Evolutionary conservation across 2,888 invertebrate species (phyloP).

Genomic region (Lepidochrysops patricia): DNA sequence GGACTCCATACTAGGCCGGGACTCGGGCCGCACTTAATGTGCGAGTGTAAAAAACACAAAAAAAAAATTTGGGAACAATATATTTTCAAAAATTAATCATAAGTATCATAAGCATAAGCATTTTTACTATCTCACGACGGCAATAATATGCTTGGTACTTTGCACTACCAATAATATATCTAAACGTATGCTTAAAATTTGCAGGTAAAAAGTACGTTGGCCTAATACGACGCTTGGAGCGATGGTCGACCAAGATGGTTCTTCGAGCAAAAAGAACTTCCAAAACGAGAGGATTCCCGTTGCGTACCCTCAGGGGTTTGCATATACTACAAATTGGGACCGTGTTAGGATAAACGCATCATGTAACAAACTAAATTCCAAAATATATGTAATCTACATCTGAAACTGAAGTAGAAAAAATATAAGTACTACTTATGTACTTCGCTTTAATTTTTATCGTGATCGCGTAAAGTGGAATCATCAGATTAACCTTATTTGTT

Average conservation of each 20-base stretch:
- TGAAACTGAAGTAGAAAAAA: neutral
- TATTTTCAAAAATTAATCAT: too few relatives aligned
- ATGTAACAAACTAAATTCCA: too few relatives aligned
- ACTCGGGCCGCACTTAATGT: too few relatives aligned
- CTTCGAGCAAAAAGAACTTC: conserved; percentile 65
- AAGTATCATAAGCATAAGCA: too few relatives aligned
- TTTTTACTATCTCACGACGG: too few relatives aligned
- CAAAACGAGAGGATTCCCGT: conserved; percentile 71
- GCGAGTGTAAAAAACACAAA: too few relatives aligned
- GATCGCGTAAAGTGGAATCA: too few relatives aligned
- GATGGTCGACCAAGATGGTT: conserved; percentile 45
- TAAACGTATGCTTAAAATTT: conserved; percentile 22
- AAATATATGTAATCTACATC: too few relatives aligned
- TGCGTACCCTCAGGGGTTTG: conserved; percentile 55
- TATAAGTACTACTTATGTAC: too few relatives aligned
- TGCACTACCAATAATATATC: conserved; percentile 10
- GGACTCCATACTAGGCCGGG: too few relatives aligned
- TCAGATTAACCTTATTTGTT: neutral
- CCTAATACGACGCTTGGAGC: conserved; percentile 46
- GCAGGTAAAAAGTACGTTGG: conserved; percentile 59
- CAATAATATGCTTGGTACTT: neutral
- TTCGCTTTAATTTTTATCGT: neutral
- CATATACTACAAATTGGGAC: conserved; percentile 1
- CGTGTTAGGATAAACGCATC: neutral
- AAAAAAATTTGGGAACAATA: too few relatives aligned